Evolutionary conservation across 1,140 invertebrate species (phyloP).

Genomic region (Schlechtendalia chinensis): DNA sequence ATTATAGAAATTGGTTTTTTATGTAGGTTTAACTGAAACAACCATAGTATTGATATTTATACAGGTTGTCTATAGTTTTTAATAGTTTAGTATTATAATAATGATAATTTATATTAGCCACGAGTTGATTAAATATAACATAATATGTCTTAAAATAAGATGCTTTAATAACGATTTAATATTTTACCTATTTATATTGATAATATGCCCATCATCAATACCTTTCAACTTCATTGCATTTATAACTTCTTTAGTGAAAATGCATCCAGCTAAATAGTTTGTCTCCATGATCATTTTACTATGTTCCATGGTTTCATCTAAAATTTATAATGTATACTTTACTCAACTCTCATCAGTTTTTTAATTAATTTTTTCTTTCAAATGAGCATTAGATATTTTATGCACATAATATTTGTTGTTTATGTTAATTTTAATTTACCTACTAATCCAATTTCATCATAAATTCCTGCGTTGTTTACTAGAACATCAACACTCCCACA

Average conservation of each 20-base stretch:
- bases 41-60: too few species aligned
- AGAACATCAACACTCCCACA: constrained; percentile 8
- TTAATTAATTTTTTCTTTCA: too few species aligned
- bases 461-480: constrained; percentile 23
- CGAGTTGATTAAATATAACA: too few species aligned
- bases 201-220: constrained; percentile 64
- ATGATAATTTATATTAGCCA: too few species aligned
- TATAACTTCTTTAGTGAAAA: constrained; percentile 61
- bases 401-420: too few species aligned
- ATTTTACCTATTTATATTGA: constrained; percentile 64
- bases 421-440: background rate
- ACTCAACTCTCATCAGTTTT: background rate
- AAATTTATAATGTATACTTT: background rate
- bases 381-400: too few species aligned
- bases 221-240: constrained; percentile 58
- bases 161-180: too few species aligned
- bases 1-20: too few species aligned
- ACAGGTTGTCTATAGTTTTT: too few species aligned
- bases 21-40: too few species aligned
- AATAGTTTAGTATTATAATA: too few species aligned
- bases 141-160: too few species aligned
- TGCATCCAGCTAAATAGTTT: constrained; percentile 62
- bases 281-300: constrained; percentile 61
- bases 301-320: constrained; percentile 55
- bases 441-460: background rate